Conservation (phyloP, 2,113 vertebrate genomes). For the Podilymbus podiceps region DNA sequence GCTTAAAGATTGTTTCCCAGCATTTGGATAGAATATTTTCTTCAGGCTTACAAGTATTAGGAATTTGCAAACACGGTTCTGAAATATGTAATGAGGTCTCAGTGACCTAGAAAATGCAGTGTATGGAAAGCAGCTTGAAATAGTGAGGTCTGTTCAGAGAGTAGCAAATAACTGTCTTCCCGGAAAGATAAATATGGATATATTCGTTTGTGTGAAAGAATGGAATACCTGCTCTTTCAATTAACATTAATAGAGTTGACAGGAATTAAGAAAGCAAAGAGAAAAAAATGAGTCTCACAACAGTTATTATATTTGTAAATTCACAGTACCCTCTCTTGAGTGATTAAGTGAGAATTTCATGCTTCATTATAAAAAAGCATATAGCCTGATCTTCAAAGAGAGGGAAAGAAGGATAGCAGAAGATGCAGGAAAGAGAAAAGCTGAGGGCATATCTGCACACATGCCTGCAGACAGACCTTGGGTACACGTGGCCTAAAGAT, state of each 20-base stretch:
- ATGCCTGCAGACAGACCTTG: not conserved
- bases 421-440: not conserved
- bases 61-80: slow-evolving; percentile 32
- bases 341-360: not conserved
- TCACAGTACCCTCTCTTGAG: not conserved
- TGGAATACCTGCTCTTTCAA: not conserved
- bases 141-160: not conserved
- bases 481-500: not conserved
- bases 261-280: not conserved
- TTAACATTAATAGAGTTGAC: not conserved
- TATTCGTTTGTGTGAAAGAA: not conserved
- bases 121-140: slow-evolving; percentile 4
- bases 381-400: not conserved
- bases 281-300: not conserved
- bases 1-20: slow-evolving; percentile 24
- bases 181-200: not conserved
- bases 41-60: slow-evolving; percentile 55
- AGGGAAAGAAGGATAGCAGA: not conserved
- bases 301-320: not conserved
- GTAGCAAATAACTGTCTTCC: not conserved
- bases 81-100: slow-evolving; percentile 61
- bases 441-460: not conserved
- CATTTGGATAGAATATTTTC: slow-evolving; percentile 36
- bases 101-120: slow-evolving; percentile 60
- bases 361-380: not conserved